These are phyloP conservation scores for Myotis pilosus DNA, from an alignment of 2,797 vertebrate species.

Conservation along the genomic window DNA sequence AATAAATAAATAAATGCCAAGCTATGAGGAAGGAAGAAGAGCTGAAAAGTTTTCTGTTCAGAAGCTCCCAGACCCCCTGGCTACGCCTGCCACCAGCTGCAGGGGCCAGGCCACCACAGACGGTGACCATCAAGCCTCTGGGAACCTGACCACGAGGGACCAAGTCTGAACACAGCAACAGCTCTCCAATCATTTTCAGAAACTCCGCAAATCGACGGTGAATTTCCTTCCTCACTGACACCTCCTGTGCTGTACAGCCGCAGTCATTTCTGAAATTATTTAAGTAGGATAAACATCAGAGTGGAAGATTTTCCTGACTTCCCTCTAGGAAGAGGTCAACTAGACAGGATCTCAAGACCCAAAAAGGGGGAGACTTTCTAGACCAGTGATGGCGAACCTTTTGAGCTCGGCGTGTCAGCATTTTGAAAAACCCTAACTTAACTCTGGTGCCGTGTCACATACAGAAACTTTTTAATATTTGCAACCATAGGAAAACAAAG, in stretches of 20 bases:
- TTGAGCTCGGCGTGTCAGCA: too few relatives aligned
- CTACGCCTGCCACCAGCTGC: not conserved
- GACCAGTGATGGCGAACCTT: not conserved
- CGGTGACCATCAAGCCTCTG: not conserved
- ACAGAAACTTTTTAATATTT: too few relatives aligned
- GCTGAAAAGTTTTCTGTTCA: not conserved
- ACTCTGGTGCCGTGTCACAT: too few relatives aligned
- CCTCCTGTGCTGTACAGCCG: not conserved
- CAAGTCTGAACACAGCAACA: not conserved
- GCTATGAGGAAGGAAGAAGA: not conserved
- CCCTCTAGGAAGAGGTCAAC: not conserved
- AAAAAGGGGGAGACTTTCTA: not conserved
- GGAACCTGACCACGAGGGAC: not conserved
- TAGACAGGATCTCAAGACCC: not conserved
- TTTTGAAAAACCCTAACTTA: too few relatives aligned
- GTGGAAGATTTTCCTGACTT: not conserved
- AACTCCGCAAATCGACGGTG: not conserved
- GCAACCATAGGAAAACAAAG: too few relatives aligned
- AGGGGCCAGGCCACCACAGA: not conserved
- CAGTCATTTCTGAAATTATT: not conserved
- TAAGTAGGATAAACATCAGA: not conserved
- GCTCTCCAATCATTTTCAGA: not conserved
- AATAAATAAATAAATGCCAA: conserved; percentile 5
- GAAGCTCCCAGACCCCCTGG: conserved; percentile 12
- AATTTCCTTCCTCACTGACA: conserved; percentile 21